phyloP scores from a whole-genome alignment of 2,797 vertebrate species.

The Sparus aurata region DNA sequence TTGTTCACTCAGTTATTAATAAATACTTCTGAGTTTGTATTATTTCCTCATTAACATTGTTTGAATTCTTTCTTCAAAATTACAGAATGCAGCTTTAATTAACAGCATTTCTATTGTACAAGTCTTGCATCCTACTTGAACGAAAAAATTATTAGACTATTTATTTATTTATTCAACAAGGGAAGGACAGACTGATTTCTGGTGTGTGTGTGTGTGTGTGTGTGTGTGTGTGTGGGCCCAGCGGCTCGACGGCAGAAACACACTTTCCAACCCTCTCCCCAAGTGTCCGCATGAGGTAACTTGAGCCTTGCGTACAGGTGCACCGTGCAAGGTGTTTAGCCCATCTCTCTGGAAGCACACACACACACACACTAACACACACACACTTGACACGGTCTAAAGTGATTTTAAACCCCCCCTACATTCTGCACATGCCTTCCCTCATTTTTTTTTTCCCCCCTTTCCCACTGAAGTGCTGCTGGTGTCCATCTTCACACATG shows the following conservation, averaged over 20 bases:
- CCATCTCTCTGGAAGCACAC: slow-evolving; percentile 28
- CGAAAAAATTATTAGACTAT: background rate
- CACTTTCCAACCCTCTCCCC: slow-evolving; percentile 61
- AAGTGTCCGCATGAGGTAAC: slow-evolving; percentile 63
- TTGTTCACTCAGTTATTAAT: too few species aligned
- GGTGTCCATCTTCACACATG: slow-evolving; percentile 61
- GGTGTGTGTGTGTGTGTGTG: background rate
- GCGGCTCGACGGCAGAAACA: slow-evolving; percentile 48
- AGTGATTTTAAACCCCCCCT: slow-evolving; percentile 61
- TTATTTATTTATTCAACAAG: background rate
- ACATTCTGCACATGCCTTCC: slow-evolving; percentile 81
- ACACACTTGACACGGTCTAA: slow-evolving; percentile 65
- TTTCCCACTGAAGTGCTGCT: slow-evolving; percentile 57
- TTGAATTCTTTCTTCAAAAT: too few species aligned
- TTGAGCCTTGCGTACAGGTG: slow-evolving; percentile 82
- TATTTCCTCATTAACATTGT: too few species aligned
- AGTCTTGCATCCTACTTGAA: background rate
- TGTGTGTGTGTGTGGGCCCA: background rate
- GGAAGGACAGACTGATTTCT: background rate
- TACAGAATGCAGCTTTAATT: too few species aligned
- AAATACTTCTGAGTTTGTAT: too few species aligned
- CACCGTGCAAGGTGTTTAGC: slow-evolving; percentile 83
- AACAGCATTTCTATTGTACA: too few species aligned
- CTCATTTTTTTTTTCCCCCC: slow-evolving; percentile 38
- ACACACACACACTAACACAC: slow-evolving; percentile 56